These are phyloP conservation scores for Platalea minor DNA, from an alignment of 2,797 vertebrate species.

Conservation along the genomic window DNA sequence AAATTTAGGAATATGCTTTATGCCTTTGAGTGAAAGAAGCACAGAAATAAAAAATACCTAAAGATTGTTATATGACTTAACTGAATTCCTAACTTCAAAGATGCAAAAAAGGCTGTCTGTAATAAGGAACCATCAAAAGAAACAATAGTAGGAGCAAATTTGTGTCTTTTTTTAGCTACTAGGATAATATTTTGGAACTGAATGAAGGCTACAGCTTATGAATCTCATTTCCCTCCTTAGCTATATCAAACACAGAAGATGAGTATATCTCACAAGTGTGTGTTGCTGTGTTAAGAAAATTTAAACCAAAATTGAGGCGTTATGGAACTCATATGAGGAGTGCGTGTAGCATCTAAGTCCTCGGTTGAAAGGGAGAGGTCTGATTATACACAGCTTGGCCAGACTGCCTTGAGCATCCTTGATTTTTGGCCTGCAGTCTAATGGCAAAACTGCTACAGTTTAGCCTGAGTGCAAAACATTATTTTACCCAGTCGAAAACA, in stretches of 20 bases:
- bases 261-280: not conserved
- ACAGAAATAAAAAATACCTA: not conserved
- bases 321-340: not conserved
- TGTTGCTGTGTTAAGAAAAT: not conserved
- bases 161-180: not conserved
- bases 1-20: not conserved
- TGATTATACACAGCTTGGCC: not conserved
- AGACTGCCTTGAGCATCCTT: not conserved
- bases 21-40: not conserved
- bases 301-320: accelerated
- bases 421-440: not conserved
- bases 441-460: not conserved
- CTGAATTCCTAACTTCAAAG: not conserved
- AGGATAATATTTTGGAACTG: not conserved
- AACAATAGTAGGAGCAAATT: not conserved
- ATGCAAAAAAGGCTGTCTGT: not conserved
- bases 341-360: not conserved
- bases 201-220: not conserved
- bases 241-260: not conserved
- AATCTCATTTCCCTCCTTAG: slow-evolving; percentile 1
- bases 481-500: not conserved
- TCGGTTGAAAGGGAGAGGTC: not conserved
- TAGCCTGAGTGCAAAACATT: not conserved
- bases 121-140: not conserved
- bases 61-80: not conserved